A percentile compares a stretch with the other conserved stretches of the same genome.
Evolutionary conservation across 2,113 vertebrate species (phyloP).

Genomic region (Centropus unirufus): DNA sequence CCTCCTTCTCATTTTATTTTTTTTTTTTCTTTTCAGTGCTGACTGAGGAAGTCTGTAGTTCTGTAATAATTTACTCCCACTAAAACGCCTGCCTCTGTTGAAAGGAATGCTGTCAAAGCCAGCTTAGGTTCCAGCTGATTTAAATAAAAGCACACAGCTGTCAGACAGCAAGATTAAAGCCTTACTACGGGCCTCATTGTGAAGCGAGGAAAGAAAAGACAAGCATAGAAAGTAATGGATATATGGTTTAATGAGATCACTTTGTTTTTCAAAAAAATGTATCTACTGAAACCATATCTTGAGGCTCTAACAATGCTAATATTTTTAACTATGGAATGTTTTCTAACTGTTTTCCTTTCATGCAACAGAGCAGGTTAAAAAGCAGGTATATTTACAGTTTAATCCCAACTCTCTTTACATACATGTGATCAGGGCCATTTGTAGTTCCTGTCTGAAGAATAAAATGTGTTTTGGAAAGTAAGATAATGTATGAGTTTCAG

Average conservation of each 20-base stretch:
- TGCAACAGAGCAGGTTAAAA: neutral
- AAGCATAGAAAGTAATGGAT: neutral
- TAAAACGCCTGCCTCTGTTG: constrained; percentile 44
- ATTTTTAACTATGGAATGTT: neutral
- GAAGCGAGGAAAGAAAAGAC: constrained; percentile 1
- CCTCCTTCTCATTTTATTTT: neutral
- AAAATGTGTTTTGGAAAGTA: neutral
- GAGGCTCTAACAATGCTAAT: constrained; percentile 1
- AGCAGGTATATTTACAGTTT: neutral
- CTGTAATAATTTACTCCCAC: constrained; percentile 59
- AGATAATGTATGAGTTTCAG: too few relatives aligned
- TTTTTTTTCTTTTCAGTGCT: neutral
- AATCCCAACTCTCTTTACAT: neutral
- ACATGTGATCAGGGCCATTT: neutral
- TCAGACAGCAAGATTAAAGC: constrained; percentile 55
- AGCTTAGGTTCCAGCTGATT: constrained; percentile 64
- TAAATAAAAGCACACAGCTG: constrained; percentile 67
- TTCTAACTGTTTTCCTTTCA: constrained; percentile 1
- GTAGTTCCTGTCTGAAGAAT: neutral
- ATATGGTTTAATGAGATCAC: neutral
- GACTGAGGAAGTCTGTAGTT: constrained; percentile 37
- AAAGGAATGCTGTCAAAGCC: constrained; percentile 68
- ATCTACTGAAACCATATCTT: neutral
- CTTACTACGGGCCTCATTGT: neutral
- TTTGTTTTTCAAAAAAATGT: constrained; percentile 13